These are phyloP conservation scores for Anas platyrhynchos DNA, from an alignment of 2,113 vertebrate species.

Conservation along the genomic window DNA sequence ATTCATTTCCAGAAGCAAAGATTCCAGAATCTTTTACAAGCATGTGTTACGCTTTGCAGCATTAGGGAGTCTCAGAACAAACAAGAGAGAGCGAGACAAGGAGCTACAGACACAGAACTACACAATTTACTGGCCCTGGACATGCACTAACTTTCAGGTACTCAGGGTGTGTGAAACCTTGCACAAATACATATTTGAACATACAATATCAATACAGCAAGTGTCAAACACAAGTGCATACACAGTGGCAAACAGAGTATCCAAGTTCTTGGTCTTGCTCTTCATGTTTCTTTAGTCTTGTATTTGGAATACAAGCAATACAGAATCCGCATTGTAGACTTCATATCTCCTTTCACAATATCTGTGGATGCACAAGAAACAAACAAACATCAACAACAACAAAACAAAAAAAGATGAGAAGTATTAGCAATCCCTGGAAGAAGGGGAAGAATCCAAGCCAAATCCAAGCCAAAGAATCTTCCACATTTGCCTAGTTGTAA, in stretches of 20 bases:
- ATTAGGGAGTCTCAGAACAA: accelerated
- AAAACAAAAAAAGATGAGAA: background rate
- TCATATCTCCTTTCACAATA: constrained; percentile 84
- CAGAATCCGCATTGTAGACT: constrained; percentile 83
- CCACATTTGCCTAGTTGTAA: background rate
- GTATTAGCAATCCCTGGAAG: background rate
- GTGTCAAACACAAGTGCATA: background rate
- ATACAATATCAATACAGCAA: background rate
- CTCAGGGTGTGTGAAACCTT: background rate
- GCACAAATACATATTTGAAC: background rate
- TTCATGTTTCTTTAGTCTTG: constrained; percentile 73
- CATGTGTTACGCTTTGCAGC: background rate
- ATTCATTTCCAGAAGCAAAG: background rate
- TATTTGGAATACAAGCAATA: constrained; percentile 87
- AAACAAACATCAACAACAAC: background rate
- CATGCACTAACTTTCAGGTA: background rate
- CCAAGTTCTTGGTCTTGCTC: background rate
- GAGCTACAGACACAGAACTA: background rate
- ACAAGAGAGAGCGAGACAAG: background rate
- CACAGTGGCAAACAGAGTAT: background rate
- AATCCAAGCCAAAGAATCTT: background rate
- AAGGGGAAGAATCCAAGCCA: background rate
- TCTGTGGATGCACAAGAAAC: constrained; percentile 75
- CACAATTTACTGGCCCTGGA: background rate
- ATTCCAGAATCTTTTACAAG: background rate